Base-by-base conservation (phyloP, 2,797 vertebrate genomes). In the Serranus cabrilla region DNA sequence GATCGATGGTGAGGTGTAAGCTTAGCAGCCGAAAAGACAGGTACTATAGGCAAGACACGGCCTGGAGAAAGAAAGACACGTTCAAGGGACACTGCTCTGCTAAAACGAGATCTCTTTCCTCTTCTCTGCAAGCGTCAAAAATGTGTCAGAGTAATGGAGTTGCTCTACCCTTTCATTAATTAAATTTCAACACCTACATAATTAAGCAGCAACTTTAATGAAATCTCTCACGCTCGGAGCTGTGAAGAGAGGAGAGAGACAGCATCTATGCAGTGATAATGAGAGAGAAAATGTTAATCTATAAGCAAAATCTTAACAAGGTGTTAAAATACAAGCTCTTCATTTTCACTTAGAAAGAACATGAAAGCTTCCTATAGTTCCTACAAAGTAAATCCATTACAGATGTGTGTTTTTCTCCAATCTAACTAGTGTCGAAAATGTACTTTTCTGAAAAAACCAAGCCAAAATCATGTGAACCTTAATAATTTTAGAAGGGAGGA, bases 121-220 rank as follows among this genome's bases (percentile, higher is more conserved):
- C 75, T 87, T 71, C 83, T 83, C 65, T 78, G 56, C 71, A 45
- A 78, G 82, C 80, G 88, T 94, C 93, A 94, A 64, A 90, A 90
- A 91, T 84, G 91, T 93, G 94, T 95, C 91, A 83, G 63, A 93
- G 93, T 93, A 95, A 95, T 93, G 91, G 94, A 94, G 87, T 92
- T 90, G 89, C 87, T 76, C 89, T 92, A 88, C 83, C 88, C 93
- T 95, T 94, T 95, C 89, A 94, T 96, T 97, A 96, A 97, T 96
- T 96, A 95, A 86, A 94, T 89, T 93, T 96, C 93, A 94, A 95
- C 94, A 96, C 94, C 93, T 96, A 93, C 91, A 92, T 96, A 94
- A 96, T 96, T 95, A 96, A 95, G 93, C 89, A 91, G 83, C 84
- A 81, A 90, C 85, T 95, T 95, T 95, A 95, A 97, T 95, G 86